A percentile compares a stretch with the other conserved stretches of the same genome.
These are phyloP conservation scores for Tiaroga cobitis DNA, from an alignment of 2,797 vertebrate genomes.

Conservation along the genomic window DNA sequence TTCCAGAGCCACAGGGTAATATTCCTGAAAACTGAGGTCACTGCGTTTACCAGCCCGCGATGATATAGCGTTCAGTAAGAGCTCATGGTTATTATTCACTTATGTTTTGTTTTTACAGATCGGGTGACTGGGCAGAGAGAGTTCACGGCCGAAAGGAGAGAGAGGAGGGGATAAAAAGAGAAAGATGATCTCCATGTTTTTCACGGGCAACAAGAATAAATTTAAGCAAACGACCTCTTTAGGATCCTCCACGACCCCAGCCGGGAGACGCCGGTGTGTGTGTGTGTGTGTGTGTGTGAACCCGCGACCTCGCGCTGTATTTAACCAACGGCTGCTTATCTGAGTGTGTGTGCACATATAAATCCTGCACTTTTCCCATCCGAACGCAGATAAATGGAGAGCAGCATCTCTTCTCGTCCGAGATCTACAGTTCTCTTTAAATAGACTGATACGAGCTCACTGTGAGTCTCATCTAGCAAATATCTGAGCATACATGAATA, in stretches of 20 bases:
- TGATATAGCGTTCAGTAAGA: conserved; percentile 44
- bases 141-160: conserved; percentile 61
- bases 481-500: neutral
- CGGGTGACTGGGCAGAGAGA: conserved; percentile 69
- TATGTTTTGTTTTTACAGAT: conserved; percentile 67
- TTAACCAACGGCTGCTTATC: conserved; percentile 31
- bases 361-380: conserved; percentile 36
- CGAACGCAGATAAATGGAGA: neutral
- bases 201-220: conserved; percentile 62
- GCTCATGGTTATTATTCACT: conserved; percentile 47
- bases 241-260: conserved; percentile 45
- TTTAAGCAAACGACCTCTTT: conserved; percentile 62
- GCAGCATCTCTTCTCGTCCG: neutral
- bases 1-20: conserved; percentile 16
- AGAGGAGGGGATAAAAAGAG: conserved; percentile 55
- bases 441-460: neutral
- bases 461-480: neutral
- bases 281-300: conserved; percentile 34
- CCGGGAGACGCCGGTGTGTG: conserved; percentile 36
- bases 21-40: conserved; percentile 45
- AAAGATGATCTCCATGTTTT: conserved; percentile 70
- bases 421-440: neutral
- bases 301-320: conserved; percentile 42
- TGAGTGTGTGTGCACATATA: conserved; percentile 2
- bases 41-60: conserved; percentile 27